Evolutionary conservation across 2,113 vertebrate species (phyloP), one percentile per base, ranked within the genome.

Genomic region (Nothobranchius kuhntae): DNA sequence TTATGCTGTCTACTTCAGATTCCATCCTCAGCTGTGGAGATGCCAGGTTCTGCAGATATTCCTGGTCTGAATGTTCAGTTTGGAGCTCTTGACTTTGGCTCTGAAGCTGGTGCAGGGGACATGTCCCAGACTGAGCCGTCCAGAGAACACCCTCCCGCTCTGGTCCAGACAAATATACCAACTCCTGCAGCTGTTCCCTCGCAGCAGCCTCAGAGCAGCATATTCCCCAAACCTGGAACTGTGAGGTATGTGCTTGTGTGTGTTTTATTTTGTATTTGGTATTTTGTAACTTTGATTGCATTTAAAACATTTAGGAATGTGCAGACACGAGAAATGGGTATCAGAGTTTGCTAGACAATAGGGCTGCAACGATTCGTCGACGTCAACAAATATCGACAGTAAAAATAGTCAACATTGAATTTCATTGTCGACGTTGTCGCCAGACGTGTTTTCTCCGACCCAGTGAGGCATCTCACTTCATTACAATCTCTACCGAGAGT

Each of bases 31-130:
- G 97, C 97, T 40, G 97, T 99, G 77, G 97, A 98, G 88, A 98
- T 98, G 97, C 96, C 97, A 2, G 97, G 96, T 42, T 95, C 95
- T 21, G 85, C 95, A 8, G 97, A 99, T 40, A 75, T 98, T 61
- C 93, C 92, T 44, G 96, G 94, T 30, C 92, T 99, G 81, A 98
- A 98, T 75, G 94, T 98, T 84, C 97, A 98, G 83, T 99, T 99
- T 85, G 97, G 97, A 40, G 96, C 97, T 62, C 86, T 99, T 42
- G 96, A 98, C 88, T 99, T 99, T 90, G 96, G 95, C 69, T 94
- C 95, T 63, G 97, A 98, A 73, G 81, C 94, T 17, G 85, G 91
- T 2, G 1, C 95, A 4, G 87, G 89, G 6, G 95, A 95, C 35
- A 92, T 95, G 87, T 88, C 91, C 74, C 93, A 94, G 57, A n/a